Evolutionary conservation across 2,888 invertebrate species (phyloP).

Genomic region (Epistrophe eligans): DNA sequence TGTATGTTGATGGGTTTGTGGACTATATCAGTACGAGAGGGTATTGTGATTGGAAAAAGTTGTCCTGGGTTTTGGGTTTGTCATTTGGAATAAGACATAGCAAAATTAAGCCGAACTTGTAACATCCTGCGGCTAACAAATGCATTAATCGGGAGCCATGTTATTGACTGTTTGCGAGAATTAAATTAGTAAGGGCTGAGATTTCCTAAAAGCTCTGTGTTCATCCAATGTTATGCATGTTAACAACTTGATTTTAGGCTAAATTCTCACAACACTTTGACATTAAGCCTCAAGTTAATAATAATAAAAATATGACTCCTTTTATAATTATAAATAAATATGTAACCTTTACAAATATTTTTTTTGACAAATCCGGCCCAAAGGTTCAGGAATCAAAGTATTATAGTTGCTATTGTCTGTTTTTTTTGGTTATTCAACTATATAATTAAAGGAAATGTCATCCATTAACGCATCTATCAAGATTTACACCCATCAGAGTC

Average conservation of each 20-base stretch:
- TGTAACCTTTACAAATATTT: no score
- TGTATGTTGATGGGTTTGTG: constrained; percentile 21
- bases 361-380: no score
- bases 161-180: neutral
- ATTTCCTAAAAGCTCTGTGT: neutral
- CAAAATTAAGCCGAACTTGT: constrained; percentile 19
- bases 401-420: no score
- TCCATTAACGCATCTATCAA: no score
- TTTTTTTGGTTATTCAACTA: no score
- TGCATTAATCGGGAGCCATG: constrained; percentile 12
- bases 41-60: constrained; percentile 8
- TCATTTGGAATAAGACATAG: constrained; percentile 19
- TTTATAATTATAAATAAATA: no score
- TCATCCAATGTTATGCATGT: neutral
- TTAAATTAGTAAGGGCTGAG: neutral
- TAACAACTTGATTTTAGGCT: neutral
- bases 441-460: no score
- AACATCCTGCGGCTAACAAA: constrained; percentile 30
- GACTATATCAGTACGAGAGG: neutral
- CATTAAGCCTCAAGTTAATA: neutral
- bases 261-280: neutral
- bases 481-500: no score
- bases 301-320: neutral
- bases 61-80: neutral
- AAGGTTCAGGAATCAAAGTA: no score